phyloP scores from a whole-genome alignment of 2,797 vertebrate genomes.

The Spheniscus humboldti region DNA sequence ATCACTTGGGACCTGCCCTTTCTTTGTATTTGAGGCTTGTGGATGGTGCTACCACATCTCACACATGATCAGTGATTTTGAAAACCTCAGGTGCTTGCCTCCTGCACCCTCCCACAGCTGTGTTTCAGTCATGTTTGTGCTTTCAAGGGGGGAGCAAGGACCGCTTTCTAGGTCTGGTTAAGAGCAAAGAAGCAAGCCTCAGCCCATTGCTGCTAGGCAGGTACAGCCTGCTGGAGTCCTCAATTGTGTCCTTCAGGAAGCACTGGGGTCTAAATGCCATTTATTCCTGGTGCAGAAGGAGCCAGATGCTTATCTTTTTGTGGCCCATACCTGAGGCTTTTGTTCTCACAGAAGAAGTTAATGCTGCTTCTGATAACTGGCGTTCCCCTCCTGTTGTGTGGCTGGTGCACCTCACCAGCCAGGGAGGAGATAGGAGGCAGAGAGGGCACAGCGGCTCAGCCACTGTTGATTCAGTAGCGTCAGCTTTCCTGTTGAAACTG shows the following conservation, averaged over 20 bases:
- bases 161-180: not conserved
- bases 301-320: not conserved
- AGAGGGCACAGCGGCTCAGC: rapidly evolving
- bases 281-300: not conserved
- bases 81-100: not conserved
- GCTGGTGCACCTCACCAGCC: not conserved
- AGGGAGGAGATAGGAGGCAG: not conserved
- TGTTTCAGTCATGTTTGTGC: not conserved
- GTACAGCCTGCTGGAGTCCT: not conserved
- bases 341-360: not conserved
- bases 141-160: not conserved
- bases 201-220: not conserved
- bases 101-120: not conserved
- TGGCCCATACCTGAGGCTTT: not conserved
- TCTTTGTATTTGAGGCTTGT: not conserved
- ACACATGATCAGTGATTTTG: rapidly evolving
- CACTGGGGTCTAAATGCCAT: not conserved
- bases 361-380: not conserved
- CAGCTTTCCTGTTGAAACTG: not conserved
- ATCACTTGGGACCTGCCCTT: not conserved
- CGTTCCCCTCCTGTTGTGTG: not conserved
- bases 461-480: not conserved
- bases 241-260: not conserved
- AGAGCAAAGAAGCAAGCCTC: not conserved
- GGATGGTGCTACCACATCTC: not conserved